These are phyloP conservation scores for Oxyscelio sp. DNA, from an alignment of 2,888 invertebrate species.

Conservation along the genomic window DNA sequence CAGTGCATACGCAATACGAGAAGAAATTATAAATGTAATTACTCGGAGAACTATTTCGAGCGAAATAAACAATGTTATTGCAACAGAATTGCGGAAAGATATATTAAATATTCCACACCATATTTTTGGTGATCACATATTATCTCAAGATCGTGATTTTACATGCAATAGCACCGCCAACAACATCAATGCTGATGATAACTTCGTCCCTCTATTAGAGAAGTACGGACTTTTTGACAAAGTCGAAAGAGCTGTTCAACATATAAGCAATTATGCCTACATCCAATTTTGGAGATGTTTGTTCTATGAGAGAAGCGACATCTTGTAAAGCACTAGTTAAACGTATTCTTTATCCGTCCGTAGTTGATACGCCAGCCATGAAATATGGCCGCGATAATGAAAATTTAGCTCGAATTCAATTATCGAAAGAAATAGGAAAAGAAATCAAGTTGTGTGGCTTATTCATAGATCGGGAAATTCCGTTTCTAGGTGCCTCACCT, in stretches of 20 bases:
- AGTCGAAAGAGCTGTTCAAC: background rate
- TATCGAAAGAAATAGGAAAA: constrained; percentile 15
- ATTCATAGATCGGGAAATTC: constrained; percentile 75
- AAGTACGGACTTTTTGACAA: constrained; percentile 19
- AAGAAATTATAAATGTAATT: constrained; percentile 35
- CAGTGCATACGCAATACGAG: constrained; percentile 3
- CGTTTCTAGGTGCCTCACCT: constrained; percentile 68
- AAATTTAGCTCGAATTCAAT: background rate
- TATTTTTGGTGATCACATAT: constrained; percentile 34
- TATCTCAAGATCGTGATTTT: constrained; percentile 3
- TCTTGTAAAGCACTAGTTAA: constrained; percentile 47
- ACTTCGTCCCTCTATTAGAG: constrained; percentile 8
- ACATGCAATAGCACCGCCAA: background rate
- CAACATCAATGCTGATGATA: constrained; percentile 1
- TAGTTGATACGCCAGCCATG: background rate
- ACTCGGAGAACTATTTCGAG: background rate
- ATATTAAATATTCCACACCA: constrained; percentile 29
- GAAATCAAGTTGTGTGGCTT: constrained; percentile 75
- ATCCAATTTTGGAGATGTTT: constrained; percentile 67
- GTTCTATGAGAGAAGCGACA: constrained; percentile 41
- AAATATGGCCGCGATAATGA: background rate
- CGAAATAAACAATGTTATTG: constrained; percentile 13
- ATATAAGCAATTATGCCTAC: constrained; percentile 33
- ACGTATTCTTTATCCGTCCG: constrained; percentile 55
- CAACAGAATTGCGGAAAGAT: constrained; percentile 22